Base-by-base conservation (phyloP, 2,113 vertebrate genomes). In the Tychaedon coryphoeus region DNA sequence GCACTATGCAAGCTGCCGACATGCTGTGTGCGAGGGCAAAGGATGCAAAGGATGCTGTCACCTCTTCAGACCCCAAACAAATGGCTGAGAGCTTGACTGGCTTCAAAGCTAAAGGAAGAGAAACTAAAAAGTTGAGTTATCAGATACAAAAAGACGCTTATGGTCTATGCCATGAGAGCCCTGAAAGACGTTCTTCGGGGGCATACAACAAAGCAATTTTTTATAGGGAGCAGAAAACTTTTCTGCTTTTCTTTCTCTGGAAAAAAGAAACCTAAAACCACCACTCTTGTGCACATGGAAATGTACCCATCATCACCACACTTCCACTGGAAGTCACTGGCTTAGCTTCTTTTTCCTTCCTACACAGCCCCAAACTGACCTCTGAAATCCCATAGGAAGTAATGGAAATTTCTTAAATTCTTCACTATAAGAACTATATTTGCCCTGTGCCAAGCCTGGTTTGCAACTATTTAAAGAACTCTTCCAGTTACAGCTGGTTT, bases 351-450 rank as follows among this genome's bases (percentile, higher is more conserved):
- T 93, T 45, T 54, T 88, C 80, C 77, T 94, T 90, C 64, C 78
- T 86, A 16, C 69, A 38, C 12, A 77, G 92, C 38, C 67, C 71
- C 79, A 62, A 67, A 86, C 38, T 78, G 90, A 94, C 92, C 90
- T 86, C 75, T 81, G 82, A 83, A 96, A 92, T 90, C 90, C 75
- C 88, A 95, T 28, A 71, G 85, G 71, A 96, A 96, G 64, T 43
- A 73, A 95, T 90, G 79, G 92, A 88, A 77, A 96, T 96, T 38
- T 93, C 92, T 92, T 71, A 77, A 88, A 93, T 95, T 95, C 88
- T 90, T 93, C 83, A 25, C 82, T 70, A 5, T 60, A 93, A 84
- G 69, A 83, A 43, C 60, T 45, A 45, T 45, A 45, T 64, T 89
- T 74, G 36, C 82, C 78, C 75, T 3, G 0, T 80, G 92, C 78